Evolutionary conservation across 2,797 vertebrate species (phyloP).

Genomic region (Leuciscus waleckii): DNA sequence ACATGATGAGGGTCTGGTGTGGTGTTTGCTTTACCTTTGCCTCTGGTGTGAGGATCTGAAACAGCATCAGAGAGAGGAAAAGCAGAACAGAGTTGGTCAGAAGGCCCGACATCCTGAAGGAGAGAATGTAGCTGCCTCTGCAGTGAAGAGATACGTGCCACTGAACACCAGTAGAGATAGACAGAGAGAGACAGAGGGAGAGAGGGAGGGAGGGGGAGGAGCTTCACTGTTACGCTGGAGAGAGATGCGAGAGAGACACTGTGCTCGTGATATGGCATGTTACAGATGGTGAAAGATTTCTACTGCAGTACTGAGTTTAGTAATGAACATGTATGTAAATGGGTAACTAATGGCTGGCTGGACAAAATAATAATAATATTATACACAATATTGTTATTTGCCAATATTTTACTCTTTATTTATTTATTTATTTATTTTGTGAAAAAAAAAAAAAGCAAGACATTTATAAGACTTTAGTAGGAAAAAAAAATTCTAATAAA

Average conservation of each 20-base stretch:
- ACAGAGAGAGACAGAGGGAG: conserved; percentile 8
- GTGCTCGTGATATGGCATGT: neutral
- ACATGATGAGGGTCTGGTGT: neutral
- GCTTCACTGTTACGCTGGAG: conserved; percentile 47
- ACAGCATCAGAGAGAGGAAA: conserved; percentile 56
- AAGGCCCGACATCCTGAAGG: conserved; percentile 71
- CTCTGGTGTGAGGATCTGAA: conserved; percentile 57
- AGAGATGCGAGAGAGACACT: conserved; percentile 36
- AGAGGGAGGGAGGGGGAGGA: conserved; percentile 1
- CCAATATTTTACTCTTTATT: neutral
- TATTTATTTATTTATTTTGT: neutral
- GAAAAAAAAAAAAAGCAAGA: neutral
- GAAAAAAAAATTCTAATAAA: neutral
- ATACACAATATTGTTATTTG: neutral
- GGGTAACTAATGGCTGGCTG: neutral
- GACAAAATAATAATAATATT: neutral
- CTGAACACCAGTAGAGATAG: conserved; percentile 42
- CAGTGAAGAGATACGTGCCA: conserved; percentile 53
- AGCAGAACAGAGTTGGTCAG: conserved; percentile 60
- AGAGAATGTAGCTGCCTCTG: conserved; percentile 71
- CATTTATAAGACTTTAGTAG: neutral
- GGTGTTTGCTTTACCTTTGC: conserved; percentile 64
- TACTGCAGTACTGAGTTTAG: neutral
- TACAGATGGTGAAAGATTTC: neutral
- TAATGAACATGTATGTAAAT: neutral